A percentile compares a stretch with the other conserved stretches of the same genome.
phyloP scores from a whole-genome alignment of 2,888 invertebrate species.

The Cryptophagus acutangulus region DNA sequence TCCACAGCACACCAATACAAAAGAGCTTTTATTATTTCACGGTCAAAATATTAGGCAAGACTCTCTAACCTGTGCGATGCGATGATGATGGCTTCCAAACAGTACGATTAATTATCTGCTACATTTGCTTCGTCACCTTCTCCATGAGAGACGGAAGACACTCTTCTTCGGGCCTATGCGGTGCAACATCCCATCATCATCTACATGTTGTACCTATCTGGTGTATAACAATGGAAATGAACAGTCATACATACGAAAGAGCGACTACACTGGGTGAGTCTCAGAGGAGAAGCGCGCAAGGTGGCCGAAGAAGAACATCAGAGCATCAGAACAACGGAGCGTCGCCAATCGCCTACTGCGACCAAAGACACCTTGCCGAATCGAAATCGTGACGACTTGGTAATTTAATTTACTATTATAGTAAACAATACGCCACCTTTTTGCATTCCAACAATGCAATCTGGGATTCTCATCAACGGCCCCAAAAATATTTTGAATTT shows the following conservation, averaged over 20 bases:
- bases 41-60: slow-evolving; percentile 8
- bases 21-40: slow-evolving; percentile 7
- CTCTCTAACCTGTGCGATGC: background rate
- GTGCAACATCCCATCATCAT: background rate
- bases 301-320: slow-evolving; percentile 18
- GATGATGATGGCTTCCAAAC: slow-evolving; percentile 15
- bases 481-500: too few species aligned
- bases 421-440: too few species aligned
- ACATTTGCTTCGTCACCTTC: slow-evolving; percentile 18
- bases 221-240: slow-evolving; percentile 17
- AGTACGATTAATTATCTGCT: slow-evolving; percentile 19
- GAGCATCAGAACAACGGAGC: slow-evolving; percentile 24
- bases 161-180: too few species aligned
- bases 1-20: slow-evolving; percentile 3
- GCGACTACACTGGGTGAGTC: background rate
- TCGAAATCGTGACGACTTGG: slow-evolving; percentile 14
- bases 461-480: too few species aligned
- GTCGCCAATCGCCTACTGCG: slow-evolving; percentile 26
- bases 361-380: slow-evolving; percentile 18
- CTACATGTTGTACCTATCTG: slow-evolving; percentile 1
- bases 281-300: slow-evolving; percentile 14
- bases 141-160: slow-evolving; percentile 11
- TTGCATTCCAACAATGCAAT: too few species aligned
- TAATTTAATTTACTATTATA: slow-evolving; percentile 15
- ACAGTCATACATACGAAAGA: slow-evolving; percentile 16